Evolutionary conservation across 2,113 vertebrate genomes (phyloP).

Genomic region (Alouatta palliata): DNA sequence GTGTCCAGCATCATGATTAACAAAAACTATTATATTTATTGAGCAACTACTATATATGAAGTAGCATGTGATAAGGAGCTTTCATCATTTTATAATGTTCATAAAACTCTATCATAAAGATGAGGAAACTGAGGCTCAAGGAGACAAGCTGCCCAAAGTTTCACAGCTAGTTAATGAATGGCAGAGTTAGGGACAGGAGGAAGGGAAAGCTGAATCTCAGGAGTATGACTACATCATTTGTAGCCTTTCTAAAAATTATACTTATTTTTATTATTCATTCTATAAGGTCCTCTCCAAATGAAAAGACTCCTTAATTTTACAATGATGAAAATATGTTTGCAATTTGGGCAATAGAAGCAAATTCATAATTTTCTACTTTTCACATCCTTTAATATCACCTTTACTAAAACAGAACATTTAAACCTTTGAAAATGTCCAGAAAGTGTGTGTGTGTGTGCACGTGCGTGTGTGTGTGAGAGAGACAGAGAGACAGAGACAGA

Average conservation of each 20-base stretch:
- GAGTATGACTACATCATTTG: accelerated
- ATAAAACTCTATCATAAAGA: neutral
- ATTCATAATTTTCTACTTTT: neutral
- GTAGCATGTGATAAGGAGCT: neutral
- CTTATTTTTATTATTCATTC: neutral
- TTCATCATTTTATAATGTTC: neutral
- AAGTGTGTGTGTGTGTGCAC: too few relatives aligned
- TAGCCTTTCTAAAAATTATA: neutral
- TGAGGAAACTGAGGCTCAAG: neutral
- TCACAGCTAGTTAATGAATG: neutral
- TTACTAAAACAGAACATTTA: neutral
- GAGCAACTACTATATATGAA: neutral
- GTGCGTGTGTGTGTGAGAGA: too few relatives aligned
- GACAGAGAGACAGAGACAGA: neutral
- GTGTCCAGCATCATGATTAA: neutral
- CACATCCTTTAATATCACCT: neutral
- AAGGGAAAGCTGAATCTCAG: neutral
- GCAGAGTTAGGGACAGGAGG: neutral
- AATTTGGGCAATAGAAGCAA: neutral
- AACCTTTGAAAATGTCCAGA: neutral
- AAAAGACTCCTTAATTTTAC: neutral
- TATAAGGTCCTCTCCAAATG: neutral
- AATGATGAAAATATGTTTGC: neutral
- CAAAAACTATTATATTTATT: neutral
- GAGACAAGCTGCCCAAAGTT: neutral